Conservation (phyloP, 2,113 vertebrate species). For the Ictidomys tridecemlineatus region DNA sequence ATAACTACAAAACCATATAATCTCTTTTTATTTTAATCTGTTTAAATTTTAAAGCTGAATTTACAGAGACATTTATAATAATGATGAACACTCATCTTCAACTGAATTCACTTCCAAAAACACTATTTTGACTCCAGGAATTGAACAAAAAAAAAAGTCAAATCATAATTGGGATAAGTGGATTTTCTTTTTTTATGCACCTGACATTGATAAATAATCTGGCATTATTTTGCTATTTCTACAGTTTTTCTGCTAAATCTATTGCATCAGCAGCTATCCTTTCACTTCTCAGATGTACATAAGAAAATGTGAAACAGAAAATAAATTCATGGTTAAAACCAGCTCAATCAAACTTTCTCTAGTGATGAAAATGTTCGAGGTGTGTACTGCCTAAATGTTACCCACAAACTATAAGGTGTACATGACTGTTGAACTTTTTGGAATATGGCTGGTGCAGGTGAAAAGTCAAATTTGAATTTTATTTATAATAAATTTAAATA, state of each 20-base stretch:
- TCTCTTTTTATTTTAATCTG: background rate
- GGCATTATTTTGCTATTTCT: background rate
- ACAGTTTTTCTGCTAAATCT: background rate
- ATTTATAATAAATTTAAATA: background rate
- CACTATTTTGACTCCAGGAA: background rate
- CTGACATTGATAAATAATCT: background rate
- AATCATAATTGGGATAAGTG: background rate
- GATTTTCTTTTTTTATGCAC: background rate
- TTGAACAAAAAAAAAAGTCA: background rate
- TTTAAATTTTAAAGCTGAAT: background rate
- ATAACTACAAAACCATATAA: background rate
- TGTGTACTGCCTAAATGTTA: background rate
- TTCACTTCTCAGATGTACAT: background rate
- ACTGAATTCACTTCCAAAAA: background rate
- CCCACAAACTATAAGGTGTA: background rate
- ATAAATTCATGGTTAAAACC: background rate
- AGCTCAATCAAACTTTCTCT: background rate
- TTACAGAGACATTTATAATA: background rate
- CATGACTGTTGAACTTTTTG: background rate
- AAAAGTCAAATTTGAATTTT: background rate
- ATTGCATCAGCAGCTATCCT: background rate
- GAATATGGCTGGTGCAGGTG: background rate
- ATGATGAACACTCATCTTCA: background rate
- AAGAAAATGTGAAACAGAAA: background rate
- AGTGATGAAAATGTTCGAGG: background rate